These are phyloP conservation scores for Frankliniella fusca DNA, from an alignment of 2,888 invertebrate species.

Conservation along the genomic window DNA sequence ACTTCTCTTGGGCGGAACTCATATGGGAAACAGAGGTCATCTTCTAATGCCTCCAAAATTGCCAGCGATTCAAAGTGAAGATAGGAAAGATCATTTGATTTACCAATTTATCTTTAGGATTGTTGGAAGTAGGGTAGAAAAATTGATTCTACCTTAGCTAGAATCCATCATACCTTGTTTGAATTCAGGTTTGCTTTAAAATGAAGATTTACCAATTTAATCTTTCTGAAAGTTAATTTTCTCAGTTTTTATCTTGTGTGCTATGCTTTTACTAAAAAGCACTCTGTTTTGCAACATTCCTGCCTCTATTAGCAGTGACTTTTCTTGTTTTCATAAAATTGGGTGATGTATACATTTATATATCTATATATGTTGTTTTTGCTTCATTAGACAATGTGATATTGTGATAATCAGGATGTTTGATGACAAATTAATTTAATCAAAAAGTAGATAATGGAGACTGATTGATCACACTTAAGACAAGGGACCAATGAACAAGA, in stretches of 20 bases:
- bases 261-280: background rate
- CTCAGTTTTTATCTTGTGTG: background rate
- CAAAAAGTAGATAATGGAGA: background rate
- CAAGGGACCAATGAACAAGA: background rate
- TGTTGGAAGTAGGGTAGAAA: background rate
- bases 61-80: background rate
- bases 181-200: too few relatives aligned
- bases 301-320: background rate
- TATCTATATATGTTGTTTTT: background rate
- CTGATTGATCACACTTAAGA: slow-evolving; percentile 5
- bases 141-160: too few relatives aligned
- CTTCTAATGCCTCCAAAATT: background rate
- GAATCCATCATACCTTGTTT: too few relatives aligned
- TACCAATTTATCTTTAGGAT: background rate
- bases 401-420: background rate
- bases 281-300: background rate
- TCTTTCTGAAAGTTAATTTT: background rate
- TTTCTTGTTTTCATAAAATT: background rate
- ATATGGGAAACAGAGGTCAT: background rate
- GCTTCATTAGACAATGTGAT: background rate
- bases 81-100: background rate
- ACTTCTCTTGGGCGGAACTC: slow-evolving; percentile 3
- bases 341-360: too few relatives aligned
- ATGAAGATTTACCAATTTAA: too few relatives aligned
- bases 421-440: background rate